Evolutionary conservation across 2,113 vertebrate genomes (phyloP), one percentile per base, ranked within the genome.

Genomic region (Neogobius melanostomus): DNA sequence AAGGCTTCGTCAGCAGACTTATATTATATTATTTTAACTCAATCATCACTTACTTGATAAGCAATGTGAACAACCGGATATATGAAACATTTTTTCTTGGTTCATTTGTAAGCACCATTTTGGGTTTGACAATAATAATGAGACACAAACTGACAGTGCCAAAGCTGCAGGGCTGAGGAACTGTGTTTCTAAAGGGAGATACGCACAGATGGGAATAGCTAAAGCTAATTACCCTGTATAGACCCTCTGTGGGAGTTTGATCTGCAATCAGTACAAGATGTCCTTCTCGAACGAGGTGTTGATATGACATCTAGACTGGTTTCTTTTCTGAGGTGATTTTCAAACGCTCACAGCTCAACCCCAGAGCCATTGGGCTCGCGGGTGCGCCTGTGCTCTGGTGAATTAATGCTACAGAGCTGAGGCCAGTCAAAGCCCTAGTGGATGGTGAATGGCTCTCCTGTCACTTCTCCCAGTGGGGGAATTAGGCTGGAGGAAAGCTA

Each of bases 381-480:
- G 68, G 51, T 66, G n/a, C 60, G 11, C 36, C 42, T 36, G 28
- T 4, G 3, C 3, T 36, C 28, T 0, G 17, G 62, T 42, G 68
- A 59, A 64, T 77, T 64, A 66, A 66, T 54, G 68, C 52, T 49
- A 36, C 67, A 49, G 54, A 54, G 60, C 42, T 47, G 10, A 50
- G 36, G 57, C 8, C 15, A 62, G 60, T 21, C 73, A 76, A 66
- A 70, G n/a, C 12, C 14, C 57, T 54, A 48, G 64, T 59, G 64
- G 68, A 76, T 70, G 77, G 0, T 66, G 67, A 66, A 61, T 57
- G 61, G 66, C 67, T 85, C 43, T 61, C 75, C 65, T 11, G 12
- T 44, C 80, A 76, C 54, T 67, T 72, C 66, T 80, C 68, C 74
- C 76, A 17, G 51, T 62, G 36, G 71, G 53, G 57, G 69, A 79